Evolutionary conservation across 2,888 invertebrate species (phyloP), one percentile per base, ranked within the genome.

Genomic region (Carcina quercana): DNA sequence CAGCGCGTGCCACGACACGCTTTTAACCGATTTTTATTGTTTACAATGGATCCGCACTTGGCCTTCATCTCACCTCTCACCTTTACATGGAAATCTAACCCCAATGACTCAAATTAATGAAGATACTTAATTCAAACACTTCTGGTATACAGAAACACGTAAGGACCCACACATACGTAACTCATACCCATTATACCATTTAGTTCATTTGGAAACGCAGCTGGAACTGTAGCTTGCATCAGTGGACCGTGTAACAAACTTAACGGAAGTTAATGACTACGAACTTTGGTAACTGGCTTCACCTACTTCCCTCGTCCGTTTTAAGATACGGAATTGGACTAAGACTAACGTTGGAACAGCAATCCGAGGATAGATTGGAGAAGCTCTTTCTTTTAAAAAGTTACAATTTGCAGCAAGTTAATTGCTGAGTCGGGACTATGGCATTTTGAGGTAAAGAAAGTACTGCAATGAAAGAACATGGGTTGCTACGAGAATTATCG

Each of bases 251-350:
- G 58, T 59, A 67, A 70, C 63, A 47, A 61, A 68, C 59, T 69
- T 67, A 65, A 50, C 47, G 49, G 47, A 63, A 71, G 65, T 68
- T 69, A 70, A 69, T 68, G 64, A 63, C 61, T 64, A 27, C 53
- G 46, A 65, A 70, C 55, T 67, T 57, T 40, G 50, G 57, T 51
- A 53, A 49, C 42, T 45, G 38, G 28, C 36, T 50, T 37, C 41
- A 42, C 32, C 36, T 25, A 34, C 34, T 31, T 33, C 34, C 25
- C 34, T 47, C 47, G 43, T 41, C 38, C 40, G 42, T 36, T 46
- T 41, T 43, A 51, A 58, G 45, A 59, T 58, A 50, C 56, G 43
- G 42, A 59, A 66, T 66, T 60, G 61, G 57, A 50, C 47, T 47
- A 51, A 57, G 62, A 59, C 59, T 58, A 53, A 45, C 45, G 40